Conservation (phyloP, 1,140 invertebrate genomes). For the Colletes gigas region DNA sequence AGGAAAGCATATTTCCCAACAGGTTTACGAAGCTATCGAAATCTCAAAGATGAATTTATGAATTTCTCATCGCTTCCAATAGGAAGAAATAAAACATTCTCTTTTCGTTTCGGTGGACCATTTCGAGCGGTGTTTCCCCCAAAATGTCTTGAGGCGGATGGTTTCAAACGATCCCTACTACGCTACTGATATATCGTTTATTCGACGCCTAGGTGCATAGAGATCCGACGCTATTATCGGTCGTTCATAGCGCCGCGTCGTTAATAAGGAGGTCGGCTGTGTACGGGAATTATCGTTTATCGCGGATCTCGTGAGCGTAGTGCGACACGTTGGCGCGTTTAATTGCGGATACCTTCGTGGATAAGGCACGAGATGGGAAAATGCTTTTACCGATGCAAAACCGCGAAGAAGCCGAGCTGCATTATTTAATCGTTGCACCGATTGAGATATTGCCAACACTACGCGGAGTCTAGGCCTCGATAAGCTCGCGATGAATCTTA, state of each 20-base stretch:
- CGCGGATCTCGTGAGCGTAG: background rate
- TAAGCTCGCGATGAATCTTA: slow-evolving; percentile 33
- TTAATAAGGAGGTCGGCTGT: slow-evolving; percentile 23
- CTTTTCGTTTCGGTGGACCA: too few relatives aligned
- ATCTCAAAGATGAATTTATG: too few relatives aligned
- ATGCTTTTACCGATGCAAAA: slow-evolving; percentile 40
- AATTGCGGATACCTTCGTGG: background rate
- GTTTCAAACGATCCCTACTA: too few relatives aligned
- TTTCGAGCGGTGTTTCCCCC: too few relatives aligned
- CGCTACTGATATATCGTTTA: too few relatives aligned
- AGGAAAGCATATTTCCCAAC: too few relatives aligned
- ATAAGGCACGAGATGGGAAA: slow-evolving; percentile 8
- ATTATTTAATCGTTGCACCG: slow-evolving; percentile 36
- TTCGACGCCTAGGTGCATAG: too few relatives aligned
- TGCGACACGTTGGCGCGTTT: slow-evolving; percentile 12
- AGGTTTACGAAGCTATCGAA: too few relatives aligned
- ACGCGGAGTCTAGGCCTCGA: background rate
- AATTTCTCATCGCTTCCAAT: too few relatives aligned
- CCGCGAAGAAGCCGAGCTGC: background rate
- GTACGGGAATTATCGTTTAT: slow-evolving; percentile 24
- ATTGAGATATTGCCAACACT: slow-evolving; percentile 31
- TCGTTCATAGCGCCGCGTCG: slow-evolving; percentile 19
- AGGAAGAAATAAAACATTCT: too few relatives aligned
- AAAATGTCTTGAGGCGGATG: too few relatives aligned
- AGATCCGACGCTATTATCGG: slow-evolving; percentile 1